Base-by-base conservation (phyloP, 2,888 invertebrate species). In the Cyclophora punctaria region DNA sequence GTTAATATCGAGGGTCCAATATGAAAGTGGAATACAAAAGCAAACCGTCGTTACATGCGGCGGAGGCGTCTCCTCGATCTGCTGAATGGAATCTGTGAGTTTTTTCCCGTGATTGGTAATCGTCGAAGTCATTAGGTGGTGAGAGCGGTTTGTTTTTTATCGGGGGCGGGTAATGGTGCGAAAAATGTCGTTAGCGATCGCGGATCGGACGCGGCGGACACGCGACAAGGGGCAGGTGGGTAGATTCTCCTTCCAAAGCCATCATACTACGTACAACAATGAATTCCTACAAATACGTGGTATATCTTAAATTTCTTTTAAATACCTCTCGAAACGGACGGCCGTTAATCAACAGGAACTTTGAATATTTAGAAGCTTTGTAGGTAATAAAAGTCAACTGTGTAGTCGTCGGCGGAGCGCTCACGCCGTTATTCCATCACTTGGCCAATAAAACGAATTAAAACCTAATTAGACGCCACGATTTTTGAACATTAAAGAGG, bases 401-500 rank as follows among this genome's bases (percentile, higher is more conserved):
- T 53, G 59, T 56, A 48, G 57, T 20, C 20, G 20, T 49, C 50
- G 53, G 48, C 50, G 50, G 42, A 46, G 44, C 46, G 48, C 64
- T 65, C 65, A 56, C 59, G 63, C 78, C 79, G 76, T 84, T 82
- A 80, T 79, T 78, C 77, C 83, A 78, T 80, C 80, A 78, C 80
- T 79, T 75, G 78, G 73, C 71, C 78, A 83, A 85, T 88, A 84
- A 85, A 85, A 87, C 84, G 83, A 84, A 88, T 88, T 87, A 87
- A 88, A 88, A 83, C 85, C 85, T 88, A 87, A 88, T 88, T 87
- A 86, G 85, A 81, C 78, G 78, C 78, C 73, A 74, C 76, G 83
- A 87, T 88, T 88, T 88, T 88, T 87, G 86, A 85, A 84, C 86
- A 86, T 88, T 86, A 85, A 85, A 77, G 82, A 83, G 83, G 83